A percentile compares a stretch with the other conserved stretches of the same genome.
Conservation (phyloP, 2,888 invertebrate species). For the Entomobrya proxima region DNA sequence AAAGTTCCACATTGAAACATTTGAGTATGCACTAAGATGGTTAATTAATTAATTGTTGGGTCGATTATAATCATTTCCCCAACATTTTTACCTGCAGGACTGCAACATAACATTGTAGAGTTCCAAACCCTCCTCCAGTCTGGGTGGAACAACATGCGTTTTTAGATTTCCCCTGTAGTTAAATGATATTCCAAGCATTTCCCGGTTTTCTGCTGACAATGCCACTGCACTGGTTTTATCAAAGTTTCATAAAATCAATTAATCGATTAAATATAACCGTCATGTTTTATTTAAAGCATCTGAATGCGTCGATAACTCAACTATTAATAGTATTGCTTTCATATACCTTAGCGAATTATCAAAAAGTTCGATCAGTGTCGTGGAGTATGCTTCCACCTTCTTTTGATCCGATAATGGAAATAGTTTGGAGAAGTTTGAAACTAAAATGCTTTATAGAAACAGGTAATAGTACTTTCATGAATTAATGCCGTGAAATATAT, state of each 20-base stretch:
- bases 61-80: not conserved
- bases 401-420: not conserved
- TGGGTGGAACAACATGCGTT: slow-evolving; percentile 19
- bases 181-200: slow-evolving; percentile 41
- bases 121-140: slow-evolving; percentile 44
- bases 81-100: slow-evolving; percentile 34
- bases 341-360: slow-evolving; percentile 46
- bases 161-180: slow-evolving; percentile 44
- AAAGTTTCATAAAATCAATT: not conserved
- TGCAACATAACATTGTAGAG: slow-evolving; percentile 25
- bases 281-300: too few species aligned
- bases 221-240: slow-evolving; percentile 23
- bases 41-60: too few species aligned
- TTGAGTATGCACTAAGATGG: too few species aligned
- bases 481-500: not conserved
- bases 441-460: slow-evolving; percentile 6
- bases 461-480: not conserved
- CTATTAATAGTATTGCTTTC: not conserved
- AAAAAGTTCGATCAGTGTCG: slow-evolving; percentile 14
- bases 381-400: slow-evolving; percentile 9
- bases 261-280: not conserved
- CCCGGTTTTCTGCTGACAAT: slow-evolving; percentile 16
- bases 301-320: not conserved
- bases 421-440: not conserved
- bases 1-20: too few species aligned